phyloP scores from a whole-genome alignment of 2,888 invertebrate genomes.

The Drosophila falleni region DNA sequence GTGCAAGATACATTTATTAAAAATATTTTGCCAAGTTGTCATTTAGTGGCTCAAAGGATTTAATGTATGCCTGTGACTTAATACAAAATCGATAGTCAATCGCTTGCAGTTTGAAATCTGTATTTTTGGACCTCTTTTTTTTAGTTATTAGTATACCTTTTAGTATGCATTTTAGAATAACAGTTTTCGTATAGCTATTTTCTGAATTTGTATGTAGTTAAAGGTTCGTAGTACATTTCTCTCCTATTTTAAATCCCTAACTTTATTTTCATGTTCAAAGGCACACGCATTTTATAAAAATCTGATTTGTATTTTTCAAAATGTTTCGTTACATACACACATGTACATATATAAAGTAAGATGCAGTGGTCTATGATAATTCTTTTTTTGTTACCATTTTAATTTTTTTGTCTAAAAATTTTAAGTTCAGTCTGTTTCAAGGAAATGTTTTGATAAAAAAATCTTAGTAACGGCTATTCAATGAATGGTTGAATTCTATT shows the following conservation, averaged over 20 bases:
- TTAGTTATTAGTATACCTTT: conserved; percentile 23
- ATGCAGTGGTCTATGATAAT: conserved; percentile 58
- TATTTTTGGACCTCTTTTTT: conserved; percentile 51
- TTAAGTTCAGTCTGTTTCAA: conserved; percentile 77
- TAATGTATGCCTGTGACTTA: conserved; percentile 33
- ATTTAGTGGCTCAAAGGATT: conserved; percentile 5
- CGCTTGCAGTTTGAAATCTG: conserved; percentile 20
- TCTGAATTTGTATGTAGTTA: conserved; percentile 45
- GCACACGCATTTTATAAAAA: conserved; percentile 77
- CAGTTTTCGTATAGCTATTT: conserved; percentile 28
- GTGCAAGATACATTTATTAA: conserved; percentile 14
- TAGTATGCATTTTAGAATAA: conserved; percentile 44
- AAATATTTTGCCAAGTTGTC: conserved; percentile 25
- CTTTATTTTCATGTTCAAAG: conserved; percentile 66
- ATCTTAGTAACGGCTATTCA: conserved; percentile 25
- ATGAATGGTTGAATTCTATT: conserved; percentile 24
- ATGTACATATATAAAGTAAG: conserved; percentile 55
- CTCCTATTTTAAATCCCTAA: conserved; percentile 62
- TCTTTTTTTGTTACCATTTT: conserved; percentile 30
- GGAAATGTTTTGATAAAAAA: conserved; percentile 74
- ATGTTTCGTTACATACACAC: conserved; percentile 47
- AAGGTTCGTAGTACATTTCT: conserved; percentile 50
- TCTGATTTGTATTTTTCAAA: conserved; percentile 59
- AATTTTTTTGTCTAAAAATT: conserved; percentile 53
- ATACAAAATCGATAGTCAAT: conserved; percentile 44